These are phyloP conservation scores for Ischnura elegans DNA, from an alignment of 2,888 invertebrate genomes.

Conservation along the genomic window DNA sequence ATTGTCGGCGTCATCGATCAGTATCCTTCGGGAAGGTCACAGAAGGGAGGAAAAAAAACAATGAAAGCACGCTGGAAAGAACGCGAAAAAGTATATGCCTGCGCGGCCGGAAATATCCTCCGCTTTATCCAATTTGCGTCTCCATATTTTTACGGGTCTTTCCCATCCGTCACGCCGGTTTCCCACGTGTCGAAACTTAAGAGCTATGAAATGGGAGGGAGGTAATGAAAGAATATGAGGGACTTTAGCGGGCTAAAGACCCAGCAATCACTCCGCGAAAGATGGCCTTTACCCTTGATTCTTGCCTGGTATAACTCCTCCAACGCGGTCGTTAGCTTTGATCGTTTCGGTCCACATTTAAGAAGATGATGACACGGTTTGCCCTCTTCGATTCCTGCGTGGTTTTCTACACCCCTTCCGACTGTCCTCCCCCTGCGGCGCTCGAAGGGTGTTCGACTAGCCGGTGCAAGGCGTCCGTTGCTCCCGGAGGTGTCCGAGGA, in stretches of 20 bases:
- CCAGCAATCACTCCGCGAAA: background rate
- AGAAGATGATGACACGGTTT: constrained; percentile 60
- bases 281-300: background rate
- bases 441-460: background rate
- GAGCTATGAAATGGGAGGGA: background rate
- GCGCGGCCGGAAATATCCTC: constrained; percentile 51
- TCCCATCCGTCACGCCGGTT: constrained; percentile 50
- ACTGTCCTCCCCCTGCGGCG: background rate
- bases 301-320: background rate
- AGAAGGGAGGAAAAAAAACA: background rate
- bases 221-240: background rate
- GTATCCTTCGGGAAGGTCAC: background rate
- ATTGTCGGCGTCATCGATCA: background rate
- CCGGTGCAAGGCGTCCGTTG: background rate
- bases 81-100: background rate
- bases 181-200: constrained; percentile 57
- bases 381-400: background rate
- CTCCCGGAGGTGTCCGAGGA: background rate
- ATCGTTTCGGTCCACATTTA: constrained; percentile 61
- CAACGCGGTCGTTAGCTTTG: constrained; percentile 17
- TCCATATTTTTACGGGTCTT: constrained; percentile 38
- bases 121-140: constrained; percentile 54
- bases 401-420: background rate
- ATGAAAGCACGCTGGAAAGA: background rate
- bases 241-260: constrained; percentile 46